Base-by-base conservation (phyloP, 2,113 vertebrate genomes). In the Sigmodon hispidus region DNA sequence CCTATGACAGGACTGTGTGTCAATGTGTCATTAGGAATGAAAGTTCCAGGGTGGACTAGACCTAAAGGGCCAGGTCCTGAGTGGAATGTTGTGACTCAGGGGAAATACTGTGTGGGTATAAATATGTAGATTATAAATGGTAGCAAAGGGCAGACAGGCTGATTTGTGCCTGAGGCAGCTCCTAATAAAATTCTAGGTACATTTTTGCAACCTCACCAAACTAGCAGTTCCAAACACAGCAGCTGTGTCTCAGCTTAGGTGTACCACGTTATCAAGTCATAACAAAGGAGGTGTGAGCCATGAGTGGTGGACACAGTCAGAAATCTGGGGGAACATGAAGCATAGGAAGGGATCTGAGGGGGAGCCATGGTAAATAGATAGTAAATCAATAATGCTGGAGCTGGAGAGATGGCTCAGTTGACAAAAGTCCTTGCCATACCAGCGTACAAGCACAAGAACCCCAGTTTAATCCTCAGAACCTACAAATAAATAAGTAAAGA, bases 181-280 rank as follows among this genome's bases (percentile, higher is more conserved):
- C 81, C 86, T 72, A 48, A 86, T 43, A 73, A 77, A 89, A 79
- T 79, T 86, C 77, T 21, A 40, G 77, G 40, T 81, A 43, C 4
- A 36, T 87, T 43, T 95, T 96, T 61, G 90, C 48, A 93, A 91
- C n/a, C 43, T 95, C 26, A n/a, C 48, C 83, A 89, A 89, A 87
- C 43, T 63, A 94, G 70, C 45, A 88, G 40, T 63, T 87, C 73
- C 87, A 89, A 96, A 85, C 81, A 92, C 89, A 90, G 29, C 48
- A 45, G 36, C 67, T 70, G 19, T 92, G 61, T 45, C 45, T 7
- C 43, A 34, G 72, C 48, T 89, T 87, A 89, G 31, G 55, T 1
- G 67, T 52, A 65, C 85, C 77, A 57, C 36, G 29, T 96, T 86
- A 90, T 91, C 61, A 92, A 88, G 29, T 88, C 76, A 88, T 76